Evolutionary conservation across 2,888 invertebrate species (phyloP).

Genomic region (Apotomis betuletana): DNA sequence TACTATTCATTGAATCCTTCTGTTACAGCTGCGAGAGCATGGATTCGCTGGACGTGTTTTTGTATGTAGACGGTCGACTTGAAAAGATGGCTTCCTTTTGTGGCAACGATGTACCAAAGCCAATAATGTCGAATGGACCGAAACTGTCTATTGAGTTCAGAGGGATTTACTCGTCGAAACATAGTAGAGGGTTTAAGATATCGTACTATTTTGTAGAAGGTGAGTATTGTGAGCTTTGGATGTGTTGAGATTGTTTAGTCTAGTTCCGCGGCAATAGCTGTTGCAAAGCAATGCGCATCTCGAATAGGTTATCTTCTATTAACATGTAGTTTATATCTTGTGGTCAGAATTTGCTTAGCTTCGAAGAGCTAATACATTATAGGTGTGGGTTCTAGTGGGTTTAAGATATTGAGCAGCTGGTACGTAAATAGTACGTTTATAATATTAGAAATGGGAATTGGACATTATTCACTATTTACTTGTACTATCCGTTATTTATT

Average conservation of each 20-base stretch:
- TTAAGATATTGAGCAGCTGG: too few relatives aligned
- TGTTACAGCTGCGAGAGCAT: conserved; percentile 89
- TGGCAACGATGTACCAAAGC: conserved; percentile 91
- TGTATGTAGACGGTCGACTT: conserved; percentile 91
- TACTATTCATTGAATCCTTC: conserved; percentile 52
- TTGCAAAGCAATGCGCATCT: conserved; percentile 16
- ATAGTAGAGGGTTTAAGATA: conserved; percentile 93
- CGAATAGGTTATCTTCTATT: neutral
- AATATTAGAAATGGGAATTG: too few relatives aligned
- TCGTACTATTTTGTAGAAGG: conserved; percentile 95
- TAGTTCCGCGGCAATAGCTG: neutral
- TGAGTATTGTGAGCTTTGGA: conserved; percentile 75
- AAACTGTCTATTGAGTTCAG: conserved; percentile 93
- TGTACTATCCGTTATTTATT: too few relatives aligned
- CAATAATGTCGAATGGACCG: conserved; percentile 96
- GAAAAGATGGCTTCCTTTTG: conserved; percentile 96
- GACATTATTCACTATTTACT: too few relatives aligned
- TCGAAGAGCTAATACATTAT: too few relatives aligned
- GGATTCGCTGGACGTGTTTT: conserved; percentile 90
- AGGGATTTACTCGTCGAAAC: conserved; percentile 89
- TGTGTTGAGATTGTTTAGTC: conserved; percentile 4
- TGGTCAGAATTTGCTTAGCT: too few relatives aligned
- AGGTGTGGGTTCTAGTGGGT: too few relatives aligned
- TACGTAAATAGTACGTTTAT: too few relatives aligned
- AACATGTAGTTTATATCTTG: too few relatives aligned